Percentiles rank a stretch among this genome's conserved stretches.
Evolutionary conservation across 2,797 vertebrate genomes (phyloP).

Genomic region (Danio kyathit): DNA sequence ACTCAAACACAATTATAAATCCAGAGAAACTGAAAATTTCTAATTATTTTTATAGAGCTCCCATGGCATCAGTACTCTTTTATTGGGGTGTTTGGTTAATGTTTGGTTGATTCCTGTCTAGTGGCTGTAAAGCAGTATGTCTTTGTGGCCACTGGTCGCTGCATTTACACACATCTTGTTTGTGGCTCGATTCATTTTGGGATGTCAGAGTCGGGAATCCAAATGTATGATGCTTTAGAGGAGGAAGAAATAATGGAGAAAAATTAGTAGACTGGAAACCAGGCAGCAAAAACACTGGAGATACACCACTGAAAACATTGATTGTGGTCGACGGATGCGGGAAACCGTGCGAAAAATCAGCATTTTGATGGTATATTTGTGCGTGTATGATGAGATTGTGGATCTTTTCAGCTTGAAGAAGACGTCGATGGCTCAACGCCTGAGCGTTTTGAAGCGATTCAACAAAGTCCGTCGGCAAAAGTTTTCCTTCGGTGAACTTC

Average conservation of each 20-base stretch:
- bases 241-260: constrained; percentile 51
- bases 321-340: constrained; percentile 3
- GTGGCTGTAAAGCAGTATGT: constrained; percentile 29
- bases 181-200: neutral
- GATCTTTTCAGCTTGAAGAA: constrained; percentile 66
- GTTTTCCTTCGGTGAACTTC: constrained; percentile 63
- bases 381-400: constrained; percentile 49
- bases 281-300: constrained; percentile 55
- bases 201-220: neutral
- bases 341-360: neutral
- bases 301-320: constrained; percentile 39
- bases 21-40: too few species aligned
- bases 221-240: constrained; percentile 33
- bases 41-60: neutral
- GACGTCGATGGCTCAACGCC: constrained; percentile 61
- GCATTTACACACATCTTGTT: neutral
- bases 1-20: too few species aligned
- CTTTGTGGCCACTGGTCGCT: neutral
- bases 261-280: constrained; percentile 52
- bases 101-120: constrained; percentile 10
- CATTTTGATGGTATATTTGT: constrained; percentile 3
- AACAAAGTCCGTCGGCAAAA: constrained; percentile 60
- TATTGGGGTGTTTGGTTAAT: neutral
- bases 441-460: constrained; percentile 58
- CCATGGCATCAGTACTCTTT: neutral